Base-by-base conservation (phyloP, 1,140 invertebrate species). In the Hestina assimilis region DNA sequence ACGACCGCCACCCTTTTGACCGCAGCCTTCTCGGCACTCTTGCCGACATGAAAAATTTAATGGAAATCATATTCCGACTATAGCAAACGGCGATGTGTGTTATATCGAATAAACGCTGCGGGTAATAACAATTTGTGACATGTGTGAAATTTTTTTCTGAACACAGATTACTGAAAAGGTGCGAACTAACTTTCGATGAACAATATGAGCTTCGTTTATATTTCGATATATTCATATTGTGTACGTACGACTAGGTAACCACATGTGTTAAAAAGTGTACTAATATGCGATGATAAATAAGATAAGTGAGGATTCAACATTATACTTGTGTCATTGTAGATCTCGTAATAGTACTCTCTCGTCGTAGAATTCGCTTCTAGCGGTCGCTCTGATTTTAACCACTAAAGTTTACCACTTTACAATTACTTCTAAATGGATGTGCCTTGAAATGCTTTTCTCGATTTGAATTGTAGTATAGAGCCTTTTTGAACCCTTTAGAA, bases 391-490 rank as follows among this genome's bases (percentile, higher is more conserved):
- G 51, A 73, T 79, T 76, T 79, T 68, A 71, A 53, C 72, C 70
- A 56, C 48, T 57, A 38, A 55, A 48, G 42, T 64, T 72, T 69
- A 74, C 72, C 77, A 79, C 68, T 73, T 67, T 72, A 81, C 75
- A 81, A 75, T 83, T 78, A 58, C 79, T 87, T 87, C 83, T 88
- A 88, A 88, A 86, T 85, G 82, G 84, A 88, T 86, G 85, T 88
- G 85, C 85, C 85, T 88, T 88, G 82, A 75, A 80, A 86, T 71
- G 85, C 85, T 88, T 86, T 86, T 73, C 80, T 83, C 78, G 72
- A 84, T 75, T 83, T 69, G 74, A 78, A 68, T 73, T 67, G 78
- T 85, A 86, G 85, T 69, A 75, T 85, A 86, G 77, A 80, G 68
- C 75, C 71, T 83, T 87, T 87, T 86, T 80, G 81, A 82, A 75